Conservation (phyloP, 1,140 invertebrate genomes). For the Meloidogyne hapla region DNA sequence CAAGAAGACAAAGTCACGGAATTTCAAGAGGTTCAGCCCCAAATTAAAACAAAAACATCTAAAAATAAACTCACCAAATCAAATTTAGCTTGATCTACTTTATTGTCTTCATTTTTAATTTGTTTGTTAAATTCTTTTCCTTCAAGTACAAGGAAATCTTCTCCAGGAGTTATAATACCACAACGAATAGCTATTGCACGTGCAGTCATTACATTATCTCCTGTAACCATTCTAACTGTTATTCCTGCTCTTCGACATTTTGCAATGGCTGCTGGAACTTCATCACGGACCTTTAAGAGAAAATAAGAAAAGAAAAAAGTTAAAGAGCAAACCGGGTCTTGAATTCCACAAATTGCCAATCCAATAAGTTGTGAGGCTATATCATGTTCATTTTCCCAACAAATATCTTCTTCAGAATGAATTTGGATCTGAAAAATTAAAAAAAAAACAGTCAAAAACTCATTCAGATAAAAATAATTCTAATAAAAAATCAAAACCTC, state of each 20-base stretch:
- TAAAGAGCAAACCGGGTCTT: slow-evolving; percentile 70
- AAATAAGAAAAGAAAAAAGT: slow-evolving; percentile 60
- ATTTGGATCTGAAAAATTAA: slow-evolving; percentile 22
- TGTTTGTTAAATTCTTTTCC: slow-evolving; percentile 66
- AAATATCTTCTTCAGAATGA: slow-evolving; percentile 48
- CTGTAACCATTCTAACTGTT: slow-evolving; percentile 96
- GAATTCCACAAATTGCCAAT: slow-evolving; percentile 62
- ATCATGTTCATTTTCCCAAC: slow-evolving; percentile 63
- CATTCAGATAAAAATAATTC: slow-evolving; percentile 34
- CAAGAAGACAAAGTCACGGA: no score
- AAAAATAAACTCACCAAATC: slow-evolving; percentile 46
- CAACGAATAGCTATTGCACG: slow-evolving; percentile 87
- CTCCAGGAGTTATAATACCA: slow-evolving; percentile 75
- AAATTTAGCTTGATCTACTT: slow-evolving; percentile 66
- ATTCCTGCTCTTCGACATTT: slow-evolving; percentile 96
- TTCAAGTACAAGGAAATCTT: slow-evolving; percentile 62
- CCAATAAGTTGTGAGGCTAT: slow-evolving; percentile 51
- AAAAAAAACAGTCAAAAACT: background rate
- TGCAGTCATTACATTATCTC: slow-evolving; percentile 63
- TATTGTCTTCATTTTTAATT: slow-evolving; percentile 75
- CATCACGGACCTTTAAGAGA: slow-evolving; percentile 71
- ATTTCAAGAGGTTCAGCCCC: no score
- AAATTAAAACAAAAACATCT: background rate
- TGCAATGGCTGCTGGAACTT: slow-evolving; percentile 91
- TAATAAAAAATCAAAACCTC: slow-evolving; percentile 30